Base-by-base conservation (phyloP, 2,113 vertebrate species). In the Fulmarus glacialis region DNA sequence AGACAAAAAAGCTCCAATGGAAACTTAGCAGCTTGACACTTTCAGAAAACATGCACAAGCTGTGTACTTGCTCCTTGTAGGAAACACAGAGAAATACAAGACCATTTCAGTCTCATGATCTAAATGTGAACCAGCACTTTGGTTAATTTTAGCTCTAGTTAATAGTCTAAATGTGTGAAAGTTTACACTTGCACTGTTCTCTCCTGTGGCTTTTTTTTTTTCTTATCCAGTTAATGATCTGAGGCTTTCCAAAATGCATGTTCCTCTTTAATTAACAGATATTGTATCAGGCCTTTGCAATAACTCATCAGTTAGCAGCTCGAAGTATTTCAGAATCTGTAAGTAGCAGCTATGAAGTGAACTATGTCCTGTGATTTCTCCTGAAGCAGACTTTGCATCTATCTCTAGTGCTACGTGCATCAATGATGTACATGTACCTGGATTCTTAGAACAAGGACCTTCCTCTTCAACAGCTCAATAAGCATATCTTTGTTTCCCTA, bases 81-180 rank as follows among this genome's bases (percentile, higher is more conserved):
- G 36, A 96, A 95, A 82, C 30, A 73, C 0, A 63, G 81, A 83
- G 68, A 82, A 90, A 67, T 43, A 64, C 6, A 64, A 58, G 79
- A 80, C 34, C 45, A 14, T 45, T 73, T 81, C 82, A 90, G 67
- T 38, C 79, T 90, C n/a, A 47, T 6, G 64, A 90, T 88, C 27
- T 36, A 96, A 96, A 95, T 92, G 67, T 48, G 89, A 92, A 92
- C 71, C 62, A 82, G 71, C 93, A 92, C 71, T 62, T 81, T 22
- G 38, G 80, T 58, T 95, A 95, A 93, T 94, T 96, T 93, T 95
- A 95, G 80, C 91, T 91, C 30, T 32, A 62, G 75, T 83, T 95
- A 97, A 88, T 82, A 95, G 89, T 16, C 53, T 83, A 47, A 83
- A 96, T 36, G 48, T 80, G 71, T 89, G 89, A 75, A 97, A 90